Evolutionary conservation across 1,140 invertebrate species (phyloP), one percentile per base, ranked within the genome.

Genomic region (Tetragnatha versicolor): DNA sequence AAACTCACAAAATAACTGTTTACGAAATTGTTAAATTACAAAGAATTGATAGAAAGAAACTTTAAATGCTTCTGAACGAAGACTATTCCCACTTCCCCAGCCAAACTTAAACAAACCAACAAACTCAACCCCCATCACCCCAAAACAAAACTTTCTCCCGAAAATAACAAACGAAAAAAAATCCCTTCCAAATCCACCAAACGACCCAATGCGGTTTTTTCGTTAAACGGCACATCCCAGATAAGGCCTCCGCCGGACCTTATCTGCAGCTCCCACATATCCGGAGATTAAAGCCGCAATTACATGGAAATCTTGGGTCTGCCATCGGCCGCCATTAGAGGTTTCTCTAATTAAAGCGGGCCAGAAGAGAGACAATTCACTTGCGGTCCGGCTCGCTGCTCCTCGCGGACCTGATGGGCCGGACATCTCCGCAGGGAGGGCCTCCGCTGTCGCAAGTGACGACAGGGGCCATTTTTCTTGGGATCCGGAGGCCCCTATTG

Each of bases 381-480:
- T 72, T 72, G 69, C 35, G 69, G 69, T 72, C 33, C 69, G 53
- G 69, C 51, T 42, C 20, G 20, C 51, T 27, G 51, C 49, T 37
- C 33, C 69, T 29, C 65, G 20, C 20, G 65, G 65, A 53, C 22
- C 45, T 37, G 45, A 51, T 51, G 53, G 35, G 35, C 51, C 45
- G 20, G 12, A 25, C 12, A 7, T 22, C 35, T 39, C 69, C 53
- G 7, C 33, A 14, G 53, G 69, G 49, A 42, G 12, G 31, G 33
- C 69, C 25, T 22, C 5, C 37, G 25, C 69, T 72, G 69, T 72
- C 69, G 25, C 12, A 72, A 42, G 69, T 72, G 69, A 37, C 51
- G 69, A 72, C 69, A 72, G 69, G 69, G 69, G 51, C 69, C 69
- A 72, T 72, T 72, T 60, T 72, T 72, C 69, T 72, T 72, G 35